Evolutionary conservation across 2,888 invertebrate species (phyloP), one percentile per base, ranked within the genome.

Genomic region (Drosophila atripex): DNA sequence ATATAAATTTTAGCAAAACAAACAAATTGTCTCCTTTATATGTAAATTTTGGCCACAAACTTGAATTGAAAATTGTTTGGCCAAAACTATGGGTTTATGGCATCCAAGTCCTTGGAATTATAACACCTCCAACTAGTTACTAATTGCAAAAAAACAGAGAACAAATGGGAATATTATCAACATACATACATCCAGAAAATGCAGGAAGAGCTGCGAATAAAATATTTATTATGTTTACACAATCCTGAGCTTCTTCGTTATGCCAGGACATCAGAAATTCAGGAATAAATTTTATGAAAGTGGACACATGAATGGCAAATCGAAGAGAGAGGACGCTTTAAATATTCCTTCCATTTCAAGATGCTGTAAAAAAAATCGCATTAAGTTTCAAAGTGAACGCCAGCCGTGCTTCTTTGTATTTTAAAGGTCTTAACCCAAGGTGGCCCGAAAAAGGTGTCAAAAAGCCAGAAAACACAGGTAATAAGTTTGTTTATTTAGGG

Each of bases 241-340:
- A 55, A 32, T 28, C 30, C 21, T 9, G 39, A 11, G 18, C 14
- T n/a, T 18, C 18, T 30, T 32, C 39, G 60, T 46, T 30, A 41
- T 41, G 60, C 60, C 47, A 47, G 47, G 41, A 47, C 46, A 60
- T 60, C 38, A 60, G 30, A 47, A 47, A 60, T 60, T 16, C 60
- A 23, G 18, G 60, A 61, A 61, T 61, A 60, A 23, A 61, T 61
- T 60, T 47, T 32, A 39, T 47, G 61, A 23, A 39, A 60, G 39
- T 53, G 16, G 50, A 39, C 47, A 23, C 61, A 39, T 60, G 47
- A 47, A 49, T 60, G 46, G n/a, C 38, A 23, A 25, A 47, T 60
- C 46, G 60, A 61, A 61, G 28, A 18, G 21, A 8, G 12, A 32
- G 11, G n/a, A 35, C 14, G n/a, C 12, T 43, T 12, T 43, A 11